These are phyloP conservation scores for Galleria mellonella DNA, from an alignment of 1,140 invertebrate species.

Conservation along the genomic window DNA sequence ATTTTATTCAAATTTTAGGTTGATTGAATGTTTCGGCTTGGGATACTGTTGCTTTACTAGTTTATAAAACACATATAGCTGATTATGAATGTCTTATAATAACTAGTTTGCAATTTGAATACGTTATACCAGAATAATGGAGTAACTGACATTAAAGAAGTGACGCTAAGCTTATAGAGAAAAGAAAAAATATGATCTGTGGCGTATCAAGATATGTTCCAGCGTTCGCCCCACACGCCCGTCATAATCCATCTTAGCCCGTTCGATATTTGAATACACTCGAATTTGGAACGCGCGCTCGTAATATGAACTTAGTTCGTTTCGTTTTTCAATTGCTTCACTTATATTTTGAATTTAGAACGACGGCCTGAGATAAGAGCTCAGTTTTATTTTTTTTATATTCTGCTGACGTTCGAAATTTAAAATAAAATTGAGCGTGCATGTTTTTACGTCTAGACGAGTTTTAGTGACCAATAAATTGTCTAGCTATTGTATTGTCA, in stretches of 20 bases:
- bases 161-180: slow-evolving; percentile 13
- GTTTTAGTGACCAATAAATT: slow-evolving; percentile 34
- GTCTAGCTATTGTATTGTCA: slow-evolving; percentile 25
- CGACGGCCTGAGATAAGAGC: slow-evolving; percentile 53
- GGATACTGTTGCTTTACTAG: slow-evolving; percentile 30
- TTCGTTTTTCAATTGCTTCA: slow-evolving; percentile 71
- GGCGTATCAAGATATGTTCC: slow-evolving; percentile 38
- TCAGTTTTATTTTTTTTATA: slow-evolving; percentile 24
- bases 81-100: slow-evolving; percentile 28
- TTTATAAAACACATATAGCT: slow-evolving; percentile 28
- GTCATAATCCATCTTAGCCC: slow-evolving; percentile 58
- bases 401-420: slow-evolving; percentile 26
- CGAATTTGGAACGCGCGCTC: slow-evolving; percentile 60
- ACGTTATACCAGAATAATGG: slow-evolving; percentile 7
- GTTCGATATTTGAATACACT: slow-evolving; percentile 67
- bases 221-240: slow-evolving; percentile 30
- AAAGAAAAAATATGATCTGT: slow-evolving; percentile 27
- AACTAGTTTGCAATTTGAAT: slow-evolving; percentile 41
- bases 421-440: slow-evolving; percentile 28
- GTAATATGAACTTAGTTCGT: slow-evolving; percentile 63
- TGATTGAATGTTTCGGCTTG: slow-evolving; percentile 66
- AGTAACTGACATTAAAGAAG: slow-evolving; percentile 9
- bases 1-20: slow-evolving; percentile 67
- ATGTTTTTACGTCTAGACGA: slow-evolving; percentile 27
- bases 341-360: slow-evolving; percentile 70